Evolutionary conservation across 2,888 invertebrate genomes (phyloP).

Genomic region (Xestia rhomboidea): DNA sequence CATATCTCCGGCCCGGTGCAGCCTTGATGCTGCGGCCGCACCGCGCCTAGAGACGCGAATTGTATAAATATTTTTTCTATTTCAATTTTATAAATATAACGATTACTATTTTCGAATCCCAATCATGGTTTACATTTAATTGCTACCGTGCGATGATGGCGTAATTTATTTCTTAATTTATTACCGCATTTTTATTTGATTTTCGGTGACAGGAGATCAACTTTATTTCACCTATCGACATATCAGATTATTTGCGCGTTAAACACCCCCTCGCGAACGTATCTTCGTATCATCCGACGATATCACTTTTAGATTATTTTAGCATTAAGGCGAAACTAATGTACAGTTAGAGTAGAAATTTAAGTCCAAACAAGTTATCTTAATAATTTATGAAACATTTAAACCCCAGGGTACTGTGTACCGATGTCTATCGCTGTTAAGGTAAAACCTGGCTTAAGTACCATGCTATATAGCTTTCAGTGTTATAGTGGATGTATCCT

Average conservation of each 20-base stretch:
- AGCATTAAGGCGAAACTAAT: conserved; percentile 91
- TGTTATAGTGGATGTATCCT: conserved; percentile 86
- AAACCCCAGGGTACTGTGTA: conserved; percentile 87
- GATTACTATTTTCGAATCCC: conserved; percentile 78
- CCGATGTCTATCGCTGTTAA: conserved; percentile 80
- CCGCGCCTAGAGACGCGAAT: conserved; percentile 79
- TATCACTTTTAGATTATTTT: conserved; percentile 91
- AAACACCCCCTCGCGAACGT: conserved; percentile 79
- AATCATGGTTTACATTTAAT: conserved; percentile 79
- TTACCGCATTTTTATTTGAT: conserved; percentile 78
- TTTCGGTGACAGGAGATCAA: conserved; percentile 84
- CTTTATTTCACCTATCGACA: conserved; percentile 82
- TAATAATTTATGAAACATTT: conserved; percentile 88
- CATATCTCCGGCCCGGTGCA: conserved; percentile 80
- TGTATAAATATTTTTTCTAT: conserved; percentile 81
- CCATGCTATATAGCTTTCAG: conserved; percentile 85
- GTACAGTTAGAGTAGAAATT: conserved; percentile 91
- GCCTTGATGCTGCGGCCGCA: conserved; percentile 88
- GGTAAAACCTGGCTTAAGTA: conserved; percentile 86
- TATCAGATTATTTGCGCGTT: conserved; percentile 88
- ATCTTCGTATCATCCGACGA: conserved; percentile 85
- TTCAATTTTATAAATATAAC: conserved; percentile 77
- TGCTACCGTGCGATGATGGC: conserved; percentile 87
- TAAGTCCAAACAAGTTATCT: conserved; percentile 90
- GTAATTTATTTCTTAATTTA: conserved; percentile 81